Conservation (phyloP, 2,888 invertebrate genomes). For the Nemapogon koenigi region DNA sequence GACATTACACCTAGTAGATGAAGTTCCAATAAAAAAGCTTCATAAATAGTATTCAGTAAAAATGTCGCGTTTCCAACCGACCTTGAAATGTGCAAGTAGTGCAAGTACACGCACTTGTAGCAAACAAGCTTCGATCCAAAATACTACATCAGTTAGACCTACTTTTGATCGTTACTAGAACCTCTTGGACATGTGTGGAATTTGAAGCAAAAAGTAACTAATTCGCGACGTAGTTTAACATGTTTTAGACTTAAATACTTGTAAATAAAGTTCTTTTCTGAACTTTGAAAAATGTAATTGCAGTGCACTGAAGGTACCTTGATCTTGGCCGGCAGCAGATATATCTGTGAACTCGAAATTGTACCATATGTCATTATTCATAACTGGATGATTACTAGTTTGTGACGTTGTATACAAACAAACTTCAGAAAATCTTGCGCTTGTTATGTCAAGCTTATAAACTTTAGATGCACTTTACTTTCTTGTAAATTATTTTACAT, state of each 20-base stretch:
- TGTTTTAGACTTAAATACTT: background rate
- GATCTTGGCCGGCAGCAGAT: conserved; percentile 1
- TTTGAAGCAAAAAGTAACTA: conserved; percentile 4
- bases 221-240: background rate
- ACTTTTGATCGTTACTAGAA: conserved; percentile 1
- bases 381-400: background rate
- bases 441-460: too few species aligned
- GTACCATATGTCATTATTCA: background rate
- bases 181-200: conserved; percentile 5
- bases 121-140: conserved; percentile 3
- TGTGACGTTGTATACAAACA: conserved; percentile 2
- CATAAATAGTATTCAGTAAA: conserved; percentile 1
- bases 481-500: too few species aligned
- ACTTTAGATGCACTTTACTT: too few species aligned
- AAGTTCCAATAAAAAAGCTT: too few species aligned
- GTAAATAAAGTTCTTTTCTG: background rate
- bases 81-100: conserved; percentile 36
- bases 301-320: background rate
- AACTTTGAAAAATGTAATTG: background rate
- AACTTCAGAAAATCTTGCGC: too few species aligned
- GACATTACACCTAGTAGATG: too few species aligned
- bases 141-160: conserved; percentile 1
- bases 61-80: conserved; percentile 19
- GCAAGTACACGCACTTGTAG: background rate
- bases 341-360: conserved; percentile 1